phyloP scores from a whole-genome alignment of 1,140 invertebrate genomes.

The Sitophilus oryzae region DNA sequence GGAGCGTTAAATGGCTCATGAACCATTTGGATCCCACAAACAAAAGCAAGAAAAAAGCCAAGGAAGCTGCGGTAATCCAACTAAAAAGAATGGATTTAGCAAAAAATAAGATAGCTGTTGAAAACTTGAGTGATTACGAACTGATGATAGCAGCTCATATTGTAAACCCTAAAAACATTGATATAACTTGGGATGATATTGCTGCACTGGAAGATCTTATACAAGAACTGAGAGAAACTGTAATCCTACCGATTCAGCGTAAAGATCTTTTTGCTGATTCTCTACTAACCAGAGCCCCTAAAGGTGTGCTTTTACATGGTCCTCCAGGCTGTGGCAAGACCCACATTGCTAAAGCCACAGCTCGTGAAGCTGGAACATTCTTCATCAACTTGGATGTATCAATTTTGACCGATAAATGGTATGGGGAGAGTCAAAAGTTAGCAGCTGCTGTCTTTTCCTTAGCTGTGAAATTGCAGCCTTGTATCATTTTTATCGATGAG shows the following conservation, averaged over 20 bases:
- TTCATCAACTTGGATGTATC: conserved; percentile 96
- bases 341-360: conserved; percentile 92
- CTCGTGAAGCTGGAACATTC: conserved; percentile 84
- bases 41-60: conserved; percentile 74
- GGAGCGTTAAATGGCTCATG: conserved; percentile 83
- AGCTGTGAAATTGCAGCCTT: conserved; percentile 88
- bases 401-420: conserved; percentile 96
- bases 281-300: conserved; percentile 84
- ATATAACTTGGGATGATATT: conserved; percentile 86
- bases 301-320: conserved; percentile 83
- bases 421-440: conserved; percentile 96
- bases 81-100: conserved; percentile 44
- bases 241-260: conserved; percentile 86
- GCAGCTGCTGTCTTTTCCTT: conserved; percentile 94
- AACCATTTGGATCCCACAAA: conserved; percentile 77
- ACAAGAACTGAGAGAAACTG: conserved; percentile 85
- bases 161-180: conserved; percentile 82
- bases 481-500: conserved; percentile 96
- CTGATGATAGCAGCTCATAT: conserved; percentile 93
- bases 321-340: conserved; percentile 96
- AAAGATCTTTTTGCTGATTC: conserved; percentile 81
- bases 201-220: conserved; percentile 87
- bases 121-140: conserved; percentile 72
- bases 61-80: conserved; percentile 60
- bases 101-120: conserved; percentile 14